Conservation (phyloP, 1,140 invertebrate species). For the Brachionus asplanchnoidis region DNA sequence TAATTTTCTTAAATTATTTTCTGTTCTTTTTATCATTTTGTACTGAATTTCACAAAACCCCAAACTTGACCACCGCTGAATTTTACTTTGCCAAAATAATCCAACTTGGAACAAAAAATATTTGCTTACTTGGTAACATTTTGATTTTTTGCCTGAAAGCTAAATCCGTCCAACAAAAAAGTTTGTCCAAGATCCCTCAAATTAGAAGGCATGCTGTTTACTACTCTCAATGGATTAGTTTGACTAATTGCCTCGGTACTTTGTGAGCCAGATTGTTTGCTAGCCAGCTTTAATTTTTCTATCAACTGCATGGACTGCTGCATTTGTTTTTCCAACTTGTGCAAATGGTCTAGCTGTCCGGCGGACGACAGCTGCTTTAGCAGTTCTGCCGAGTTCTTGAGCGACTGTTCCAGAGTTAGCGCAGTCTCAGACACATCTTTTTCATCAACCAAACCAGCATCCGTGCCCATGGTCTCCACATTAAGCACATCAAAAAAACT, state of each 20-base stretch:
- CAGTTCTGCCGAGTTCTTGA: slow-evolving; percentile 9
- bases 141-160: background rate
- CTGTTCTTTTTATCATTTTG: too few species aligned
- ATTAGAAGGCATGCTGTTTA: slow-evolving; percentile 23
- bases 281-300: slow-evolving; percentile 14
- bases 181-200: background rate
- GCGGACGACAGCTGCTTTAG: slow-evolving; percentile 1
- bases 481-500: background rate
- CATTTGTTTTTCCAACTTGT: slow-evolving; percentile 24
- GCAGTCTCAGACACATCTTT: slow-evolving; percentile 9
- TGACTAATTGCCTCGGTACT: background rate
- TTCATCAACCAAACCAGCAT: background rate
- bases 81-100: too few species aligned
- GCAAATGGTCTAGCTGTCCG: slow-evolving; percentile 10
- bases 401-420: background rate
- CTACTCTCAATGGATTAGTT: background rate
- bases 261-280: background rate
- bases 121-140: background rate
- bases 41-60: too few species aligned
- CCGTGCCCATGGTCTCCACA: background rate
- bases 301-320: slow-evolving; percentile 18
- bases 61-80: too few species aligned
- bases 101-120: background rate
- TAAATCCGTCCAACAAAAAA: background rate
- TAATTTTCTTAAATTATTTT: too few species aligned